Conservation (phyloP, 2,113 vertebrate species). For the Ammospiza caudacuta region DNA sequence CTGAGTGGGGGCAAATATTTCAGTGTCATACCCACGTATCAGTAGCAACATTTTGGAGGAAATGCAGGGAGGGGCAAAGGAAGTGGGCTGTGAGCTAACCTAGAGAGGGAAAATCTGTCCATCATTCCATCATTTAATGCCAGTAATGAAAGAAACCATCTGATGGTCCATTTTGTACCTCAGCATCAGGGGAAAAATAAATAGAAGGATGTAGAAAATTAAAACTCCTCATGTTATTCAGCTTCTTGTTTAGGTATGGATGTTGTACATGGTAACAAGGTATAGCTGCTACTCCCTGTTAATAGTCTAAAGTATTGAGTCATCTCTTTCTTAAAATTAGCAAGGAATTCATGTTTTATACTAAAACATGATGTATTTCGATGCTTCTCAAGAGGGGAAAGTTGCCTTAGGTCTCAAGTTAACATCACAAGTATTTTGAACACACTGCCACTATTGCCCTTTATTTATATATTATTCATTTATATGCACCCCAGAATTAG, state of each 20-base stretch:
- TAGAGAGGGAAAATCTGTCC: background rate
- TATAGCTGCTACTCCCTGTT: background rate
- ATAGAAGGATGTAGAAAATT: background rate
- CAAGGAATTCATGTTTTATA: background rate
- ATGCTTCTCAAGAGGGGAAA: background rate
- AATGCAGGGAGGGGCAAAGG: background rate
- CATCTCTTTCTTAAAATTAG: constrained; percentile 2
- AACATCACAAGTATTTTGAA: constrained; percentile 11
- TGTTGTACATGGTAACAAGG: background rate
- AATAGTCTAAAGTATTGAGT: background rate
- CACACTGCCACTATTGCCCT: background rate
- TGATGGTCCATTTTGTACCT: background rate
- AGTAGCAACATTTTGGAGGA: background rate
- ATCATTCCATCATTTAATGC: background rate
- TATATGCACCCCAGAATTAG: background rate
- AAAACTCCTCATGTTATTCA: background rate
- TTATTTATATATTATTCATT: background rate
- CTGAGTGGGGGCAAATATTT: background rate
- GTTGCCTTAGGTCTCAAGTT: background rate
- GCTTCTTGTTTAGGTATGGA: background rate
- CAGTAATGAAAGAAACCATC: background rate
- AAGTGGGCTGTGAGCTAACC: background rate
- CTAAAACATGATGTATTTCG: background rate
- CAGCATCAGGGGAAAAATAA: background rate
- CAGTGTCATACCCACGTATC: background rate